Base-by-base conservation (phyloP, 2,113 vertebrate genomes). In the Gallinago undulata region DNA sequence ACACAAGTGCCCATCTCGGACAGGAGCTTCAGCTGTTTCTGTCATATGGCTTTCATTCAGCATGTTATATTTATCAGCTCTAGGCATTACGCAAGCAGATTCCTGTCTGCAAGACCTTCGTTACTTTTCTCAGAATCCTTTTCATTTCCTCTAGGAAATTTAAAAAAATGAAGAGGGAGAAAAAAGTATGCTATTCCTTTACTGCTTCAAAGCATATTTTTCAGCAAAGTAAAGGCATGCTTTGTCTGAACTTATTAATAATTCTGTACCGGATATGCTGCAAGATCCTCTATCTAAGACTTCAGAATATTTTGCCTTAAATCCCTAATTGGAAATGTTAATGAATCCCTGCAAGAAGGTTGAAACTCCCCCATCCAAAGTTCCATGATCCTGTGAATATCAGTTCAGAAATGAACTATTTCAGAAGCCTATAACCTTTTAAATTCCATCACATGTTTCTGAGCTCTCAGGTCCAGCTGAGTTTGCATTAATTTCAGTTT, bases 81-180 rank as follows among this genome's bases (percentile, higher is more conserved):
- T 37, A 53, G 86, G 94, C 89, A 87, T 96, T 95, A 96, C 0
- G 23, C 93, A 94, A 97, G 91, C 23, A 25, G 86, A 95, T 96
- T 96, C 94, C 94, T 96, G 86, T 84, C 92, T 96, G 93, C 64
- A 75, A 90, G 87, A 83, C 53, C 60, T 78, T 2, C 1, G 81
- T 91, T 96, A 78, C 78, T 95, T 81, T 72, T 57, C 91, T 96
- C 96, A 93, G 73, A 96, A 98, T 97, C 97, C 94, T 90, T 97
- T 97, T 97, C 81, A 98, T 98, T 98, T 98, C 98, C 98, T 98
- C 87, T 96, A 81, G 92, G 94, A 97, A 97, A 97, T 96, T 91
- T 83, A 90, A 97, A 95, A 95, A 80, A 90, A 90, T 90, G 60
- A 60, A 90, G 41, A 74, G 63, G 86, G 39, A 84, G 30, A 72